Conservation (phyloP, 2,888 invertebrate species). For the Oeneis ivallda region DNA sequence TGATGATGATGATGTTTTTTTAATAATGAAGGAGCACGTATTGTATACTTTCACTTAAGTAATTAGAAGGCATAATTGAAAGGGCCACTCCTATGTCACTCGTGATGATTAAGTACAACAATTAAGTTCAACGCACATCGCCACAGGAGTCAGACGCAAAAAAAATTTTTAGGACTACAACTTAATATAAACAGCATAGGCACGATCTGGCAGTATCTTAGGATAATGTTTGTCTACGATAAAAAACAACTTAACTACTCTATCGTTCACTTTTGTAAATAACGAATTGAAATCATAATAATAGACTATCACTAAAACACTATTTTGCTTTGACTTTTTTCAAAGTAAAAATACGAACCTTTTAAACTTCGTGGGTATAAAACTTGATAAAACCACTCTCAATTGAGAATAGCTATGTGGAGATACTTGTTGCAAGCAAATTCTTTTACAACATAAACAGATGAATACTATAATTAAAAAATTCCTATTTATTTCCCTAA, state of each 20-base stretch:
- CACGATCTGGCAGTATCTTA: background rate
- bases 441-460: too few species aligned
- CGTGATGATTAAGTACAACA: background rate
- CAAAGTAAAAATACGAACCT: background rate
- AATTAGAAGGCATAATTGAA: background rate
- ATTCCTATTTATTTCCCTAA: too few species aligned
- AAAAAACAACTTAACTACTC: constrained; percentile 5
- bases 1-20: too few species aligned
- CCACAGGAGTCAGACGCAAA: background rate
- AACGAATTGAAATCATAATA: background rate
- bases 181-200: too few species aligned
- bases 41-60: background rate
- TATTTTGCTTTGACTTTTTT: background rate
- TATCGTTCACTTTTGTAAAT: background rate
- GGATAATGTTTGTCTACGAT: background rate
- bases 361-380: background rate
- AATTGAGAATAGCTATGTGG: background rate
- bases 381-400: background rate
- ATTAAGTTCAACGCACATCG: background rate
- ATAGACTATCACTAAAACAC: background rate
- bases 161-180: too few species aligned
- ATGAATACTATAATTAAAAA: too few species aligned
- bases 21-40: background rate
- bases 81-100: constrained; percentile 7
- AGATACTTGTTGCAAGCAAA: background rate